Percentiles rank a stretch among this genome's conserved stretches.
Evolutionary conservation across 1,140 invertebrate genomes (phyloP).

Genomic region (Drosophila seguyi): DNA sequence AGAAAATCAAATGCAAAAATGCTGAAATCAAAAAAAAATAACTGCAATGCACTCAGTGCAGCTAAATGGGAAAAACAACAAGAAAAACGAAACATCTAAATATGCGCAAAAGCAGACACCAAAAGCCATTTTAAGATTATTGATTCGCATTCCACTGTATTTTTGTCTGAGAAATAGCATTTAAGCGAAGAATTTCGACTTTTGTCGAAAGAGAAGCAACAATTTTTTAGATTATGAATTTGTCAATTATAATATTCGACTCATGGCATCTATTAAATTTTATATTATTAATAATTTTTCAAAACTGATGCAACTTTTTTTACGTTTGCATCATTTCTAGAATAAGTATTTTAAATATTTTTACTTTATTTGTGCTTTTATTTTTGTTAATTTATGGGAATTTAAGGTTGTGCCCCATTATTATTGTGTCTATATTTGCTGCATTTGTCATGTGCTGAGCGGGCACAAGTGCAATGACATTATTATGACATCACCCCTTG

Average conservation of each 20-base stretch:
- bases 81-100: slow-evolving; percentile 19
- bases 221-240: background rate
- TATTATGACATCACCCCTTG: slow-evolving; percentile 14
- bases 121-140: slow-evolving; percentile 50
- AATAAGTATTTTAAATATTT: slow-evolving; percentile 7
- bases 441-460: slow-evolving; percentile 34
- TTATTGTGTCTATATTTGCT: slow-evolving; percentile 45
- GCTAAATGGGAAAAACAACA: slow-evolving; percentile 22
- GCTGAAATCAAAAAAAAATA: slow-evolving; percentile 19
- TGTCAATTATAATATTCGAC: background rate
- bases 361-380: background rate
- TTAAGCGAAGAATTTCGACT: slow-evolving; percentile 2
- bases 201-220: background rate
- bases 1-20: slow-evolving; percentile 23
- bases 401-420: slow-evolving; percentile 23
- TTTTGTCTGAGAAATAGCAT: slow-evolving; percentile 17
- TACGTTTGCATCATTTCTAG: background rate
- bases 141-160: slow-evolving; percentile 71
- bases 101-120: slow-evolving; percentile 17
- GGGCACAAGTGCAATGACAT: slow-evolving; percentile 68
- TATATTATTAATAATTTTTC: background rate
- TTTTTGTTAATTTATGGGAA: background rate
- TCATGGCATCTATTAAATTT: background rate
- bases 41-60: slow-evolving; percentile 11
- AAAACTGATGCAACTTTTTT: slow-evolving; percentile 6